Base-by-base conservation (phyloP, 2,888 invertebrate genomes). In the Heliconius charithonia region DNA sequence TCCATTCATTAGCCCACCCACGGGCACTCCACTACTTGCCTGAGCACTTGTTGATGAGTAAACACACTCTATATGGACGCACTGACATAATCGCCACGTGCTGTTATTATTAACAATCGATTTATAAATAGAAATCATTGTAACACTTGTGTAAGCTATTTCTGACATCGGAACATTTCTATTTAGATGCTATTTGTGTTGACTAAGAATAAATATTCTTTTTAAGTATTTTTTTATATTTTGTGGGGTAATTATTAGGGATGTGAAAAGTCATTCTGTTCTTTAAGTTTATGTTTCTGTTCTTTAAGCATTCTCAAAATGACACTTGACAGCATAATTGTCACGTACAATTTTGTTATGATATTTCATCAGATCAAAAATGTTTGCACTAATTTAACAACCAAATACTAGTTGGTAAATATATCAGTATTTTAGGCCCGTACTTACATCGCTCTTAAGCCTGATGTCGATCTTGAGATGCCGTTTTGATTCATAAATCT, bases 11-110 rank as follows among this genome's bases (percentile, higher is more conserved):
- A 77, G 76, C 56, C 74, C 81, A 70, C 79, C 81, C 81, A 78
- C 78, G 51, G 59, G 7, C 27, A 29, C 63, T 27, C 37, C 70
- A 37, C 66, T 59, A 65, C 62, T 56, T 62, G 45, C 59, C 56
- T 22, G 41, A 56, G 51, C 41, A 69, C 70, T 70, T 63, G 32
- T 71, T 65, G 59, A 69, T 32, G 76, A 63, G 81, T 79, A 77
- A 77, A 81, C 79, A 81, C 77, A 37, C 70, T 83, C 76, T 80
- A 86, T 87, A 86, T 85, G 87, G 87, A 22, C 69, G 67, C 82
- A 85, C 84, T 88, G 88, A 89, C 87, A 87, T 85, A 85, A 86
- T 81, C 80, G 71, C 66, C 83, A 83, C 81, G 82, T 72, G 72
- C 72, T 59, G 10, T 59, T 59, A 32, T 56, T 72, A 59, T 56